Evolutionary conservation across 2,797 vertebrate species (phyloP).

Genomic region (Fratercula arctica): DNA sequence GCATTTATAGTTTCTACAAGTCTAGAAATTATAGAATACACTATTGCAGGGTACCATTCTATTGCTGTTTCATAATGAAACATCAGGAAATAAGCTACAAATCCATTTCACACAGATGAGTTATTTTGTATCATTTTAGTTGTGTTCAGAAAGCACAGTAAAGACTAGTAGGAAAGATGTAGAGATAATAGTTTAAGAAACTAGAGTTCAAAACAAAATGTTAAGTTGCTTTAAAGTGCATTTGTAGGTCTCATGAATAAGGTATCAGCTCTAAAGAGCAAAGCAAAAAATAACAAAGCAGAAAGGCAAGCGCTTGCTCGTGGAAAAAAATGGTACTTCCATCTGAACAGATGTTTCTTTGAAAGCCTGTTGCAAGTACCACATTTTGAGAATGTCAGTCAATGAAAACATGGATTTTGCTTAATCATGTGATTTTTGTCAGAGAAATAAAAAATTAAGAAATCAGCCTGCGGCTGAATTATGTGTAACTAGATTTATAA

Average conservation of each 20-base stretch:
- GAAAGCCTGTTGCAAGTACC: neutral
- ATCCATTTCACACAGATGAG: neutral
- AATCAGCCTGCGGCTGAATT: neutral
- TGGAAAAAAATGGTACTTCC: neutral
- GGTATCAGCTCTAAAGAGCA: neutral
- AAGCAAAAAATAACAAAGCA: neutral
- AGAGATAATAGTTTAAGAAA: neutral
- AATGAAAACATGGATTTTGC: neutral
- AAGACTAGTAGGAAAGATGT: neutral
- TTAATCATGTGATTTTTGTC: neutral
- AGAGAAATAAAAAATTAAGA: neutral
- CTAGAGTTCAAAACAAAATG: neutral
- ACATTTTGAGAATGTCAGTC: neutral
- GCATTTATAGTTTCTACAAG: neutral
- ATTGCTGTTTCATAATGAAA: neutral
- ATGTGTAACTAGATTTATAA: neutral
- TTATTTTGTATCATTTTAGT: neutral
- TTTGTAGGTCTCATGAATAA: conserved; percentile 2
- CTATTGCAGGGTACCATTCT: neutral
- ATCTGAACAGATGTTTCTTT: neutral
- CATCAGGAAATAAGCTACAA: neutral
- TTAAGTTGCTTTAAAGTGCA: neutral
- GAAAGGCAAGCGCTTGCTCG: neutral
- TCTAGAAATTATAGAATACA: neutral
- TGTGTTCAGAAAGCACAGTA: neutral